Percentiles rank a stretch among this genome's conserved stretches.
Conservation (phyloP, 2,797 vertebrate genomes). For the Sebastes nivosus region DNA sequence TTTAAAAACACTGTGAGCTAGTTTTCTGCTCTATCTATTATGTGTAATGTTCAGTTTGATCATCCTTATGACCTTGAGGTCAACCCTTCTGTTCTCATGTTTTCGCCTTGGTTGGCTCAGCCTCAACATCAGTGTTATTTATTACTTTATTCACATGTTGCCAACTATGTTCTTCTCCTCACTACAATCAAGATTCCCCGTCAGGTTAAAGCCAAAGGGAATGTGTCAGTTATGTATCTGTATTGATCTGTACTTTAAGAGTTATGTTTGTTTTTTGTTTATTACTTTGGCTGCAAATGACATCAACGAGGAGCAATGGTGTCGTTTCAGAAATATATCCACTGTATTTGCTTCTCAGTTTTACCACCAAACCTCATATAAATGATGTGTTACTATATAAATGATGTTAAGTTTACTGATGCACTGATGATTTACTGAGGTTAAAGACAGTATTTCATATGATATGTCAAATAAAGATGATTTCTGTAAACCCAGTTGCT, state of each 20-base stretch:
- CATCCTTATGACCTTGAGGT: neutral
- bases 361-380: neutral
- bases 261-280: neutral
- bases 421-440: conserved; percentile 21
- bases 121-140: neutral
- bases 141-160: neutral
- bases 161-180: conserved; percentile 19
- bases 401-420: conserved; percentile 28
- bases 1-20: conserved; percentile 38
- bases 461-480: conserved; percentile 64
- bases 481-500: conserved; percentile 37
- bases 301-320: neutral
- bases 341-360: neutral
- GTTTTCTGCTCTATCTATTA: neutral
- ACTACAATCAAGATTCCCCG: conserved; percentile 6
- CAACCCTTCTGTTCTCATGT: neutral
- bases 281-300: neutral
- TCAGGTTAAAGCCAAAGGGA: neutral
- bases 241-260: neutral
- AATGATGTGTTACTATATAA: neutral
- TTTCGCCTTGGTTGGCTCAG: neutral
- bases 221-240: neutral
- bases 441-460: conserved; percentile 26
- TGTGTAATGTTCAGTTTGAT: conserved; percentile 2
- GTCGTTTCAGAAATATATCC: neutral